Evolutionary conservation across 1,140 invertebrate genomes (phyloP).

Genomic region (Drosophila miranda): DNA sequence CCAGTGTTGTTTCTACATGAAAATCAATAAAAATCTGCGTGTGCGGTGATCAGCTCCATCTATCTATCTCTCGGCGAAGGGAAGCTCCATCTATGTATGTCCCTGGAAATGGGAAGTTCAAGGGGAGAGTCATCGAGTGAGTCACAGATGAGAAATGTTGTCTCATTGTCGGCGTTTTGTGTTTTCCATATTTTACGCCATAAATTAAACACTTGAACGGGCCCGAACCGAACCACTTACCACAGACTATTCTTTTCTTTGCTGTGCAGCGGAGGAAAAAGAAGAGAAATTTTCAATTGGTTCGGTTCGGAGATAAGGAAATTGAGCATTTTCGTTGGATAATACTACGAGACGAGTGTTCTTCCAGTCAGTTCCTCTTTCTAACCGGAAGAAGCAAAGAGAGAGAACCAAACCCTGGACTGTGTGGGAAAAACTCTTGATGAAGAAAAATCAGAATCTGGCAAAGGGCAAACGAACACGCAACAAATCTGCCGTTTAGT

Average conservation of each 20-base stretch:
- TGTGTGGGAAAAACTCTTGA: slow-evolving; percentile 60
- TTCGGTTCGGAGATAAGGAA: slow-evolving; percentile 63
- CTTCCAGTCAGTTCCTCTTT: slow-evolving; percentile 3
- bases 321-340: slow-evolving; percentile 47
- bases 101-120: slow-evolving; percentile 46
- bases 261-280: slow-evolving; percentile 1
- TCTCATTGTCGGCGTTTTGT: slow-evolving; percentile 68
- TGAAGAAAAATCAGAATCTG: slow-evolving; percentile 29
- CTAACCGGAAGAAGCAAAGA: slow-evolving; percentile 52
- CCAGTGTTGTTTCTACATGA: slow-evolving; percentile 63
- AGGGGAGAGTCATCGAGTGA: slow-evolving; percentile 21
- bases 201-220: slow-evolving; percentile 73
- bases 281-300: slow-evolving; percentile 43
- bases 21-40: slow-evolving; percentile 73
- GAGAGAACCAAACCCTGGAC: slow-evolving; percentile 7
- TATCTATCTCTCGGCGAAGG: background rate
- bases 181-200: slow-evolving; percentile 75
- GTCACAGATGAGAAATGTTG: slow-evolving; percentile 62
- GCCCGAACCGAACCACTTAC: slow-evolving; percentile 25
- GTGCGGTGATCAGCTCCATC: slow-evolving; percentile 56
- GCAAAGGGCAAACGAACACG: slow-evolving; percentile 51
- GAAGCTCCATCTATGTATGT: slow-evolving; percentile 4
- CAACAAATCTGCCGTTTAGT: slow-evolving; percentile 71
- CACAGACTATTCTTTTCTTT: background rate
- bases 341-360: slow-evolving; percentile 10